Evolutionary conservation across 1,140 invertebrate genomes (phyloP).

Genomic region (Drosophila mojavensis): DNA sequence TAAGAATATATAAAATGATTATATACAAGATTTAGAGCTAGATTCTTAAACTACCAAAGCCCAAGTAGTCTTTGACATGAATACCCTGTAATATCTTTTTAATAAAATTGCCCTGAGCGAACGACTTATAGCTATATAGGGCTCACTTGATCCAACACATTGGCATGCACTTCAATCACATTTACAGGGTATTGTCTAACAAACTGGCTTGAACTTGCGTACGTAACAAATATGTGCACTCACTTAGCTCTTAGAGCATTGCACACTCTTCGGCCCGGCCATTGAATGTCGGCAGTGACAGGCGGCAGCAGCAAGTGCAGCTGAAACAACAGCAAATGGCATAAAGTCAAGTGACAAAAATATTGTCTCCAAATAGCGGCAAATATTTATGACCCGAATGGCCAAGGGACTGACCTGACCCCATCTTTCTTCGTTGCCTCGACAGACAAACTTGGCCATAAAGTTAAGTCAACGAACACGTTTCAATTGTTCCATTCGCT

Average conservation of each 20-base stretch:
- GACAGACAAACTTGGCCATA: slow-evolving; percentile 32
- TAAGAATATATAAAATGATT: no score
- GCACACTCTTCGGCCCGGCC: slow-evolving; percentile 24
- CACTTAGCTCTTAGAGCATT: slow-evolving; percentile 21
- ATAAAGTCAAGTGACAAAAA: slow-evolving; percentile 66
- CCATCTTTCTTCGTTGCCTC: neutral
- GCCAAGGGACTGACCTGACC: no score
- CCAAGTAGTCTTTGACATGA: no score
- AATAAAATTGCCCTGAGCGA: neutral
- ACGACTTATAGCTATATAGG: no score
- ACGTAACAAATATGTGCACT: slow-evolving; percentile 15
- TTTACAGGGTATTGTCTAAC: slow-evolving; percentile 20
- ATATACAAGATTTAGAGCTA: neutral
- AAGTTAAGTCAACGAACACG: slow-evolving; percentile 20
- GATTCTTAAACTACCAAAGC: no score
- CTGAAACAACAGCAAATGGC: neutral
- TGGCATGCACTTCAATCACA: no score
- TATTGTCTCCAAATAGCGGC: slow-evolving; percentile 54
- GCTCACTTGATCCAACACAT: no score
- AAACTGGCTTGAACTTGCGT: slow-evolving; percentile 11
- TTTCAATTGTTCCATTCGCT: slow-evolving; percentile 31
- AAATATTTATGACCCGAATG: slow-evolving; percentile 62
- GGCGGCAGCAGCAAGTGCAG: slow-evolving; percentile 13
- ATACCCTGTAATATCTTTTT: neutral
- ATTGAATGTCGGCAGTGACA: slow-evolving; percentile 37